Percentiles rank a stretch among this genome's conserved stretches.
These are phyloP conservation scores for Yasuhikotakia modesta DNA, from an alignment of 2,797 vertebrate genomes.

Conservation along the genomic window DNA sequence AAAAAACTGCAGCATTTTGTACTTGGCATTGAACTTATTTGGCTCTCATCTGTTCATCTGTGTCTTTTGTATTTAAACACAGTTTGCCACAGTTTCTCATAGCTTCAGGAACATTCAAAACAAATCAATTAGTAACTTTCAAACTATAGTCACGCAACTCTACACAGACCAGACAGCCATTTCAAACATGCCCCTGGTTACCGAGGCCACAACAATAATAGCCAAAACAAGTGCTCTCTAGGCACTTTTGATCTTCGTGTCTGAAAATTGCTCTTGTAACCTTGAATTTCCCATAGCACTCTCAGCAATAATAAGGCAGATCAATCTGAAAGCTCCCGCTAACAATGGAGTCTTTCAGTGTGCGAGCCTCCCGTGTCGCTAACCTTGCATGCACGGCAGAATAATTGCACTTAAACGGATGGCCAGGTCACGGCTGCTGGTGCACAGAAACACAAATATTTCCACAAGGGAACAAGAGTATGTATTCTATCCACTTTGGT, in stretches of 20 bases:
- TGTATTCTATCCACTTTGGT: conserved; percentile 71
- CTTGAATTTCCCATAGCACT: conserved; percentile 49
- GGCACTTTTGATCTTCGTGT: conserved; percentile 46
- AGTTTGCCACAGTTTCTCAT: neutral
- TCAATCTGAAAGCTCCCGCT: conserved; percentile 68
- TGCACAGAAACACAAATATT: conserved; percentile 82
- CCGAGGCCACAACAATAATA: conserved; percentile 43
- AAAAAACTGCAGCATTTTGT: neutral
- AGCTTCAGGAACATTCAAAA: neutral
- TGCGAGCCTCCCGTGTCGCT: conserved; percentile 69
- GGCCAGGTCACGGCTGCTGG: conserved; percentile 75
- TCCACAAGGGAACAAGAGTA: conserved; percentile 78
- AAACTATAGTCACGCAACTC: conserved; percentile 4
- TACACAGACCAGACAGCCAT: conserved; percentile 10
- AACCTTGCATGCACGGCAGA: conserved; percentile 67
- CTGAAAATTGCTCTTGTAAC: conserved; percentile 50
- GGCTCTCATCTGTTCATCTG: neutral
- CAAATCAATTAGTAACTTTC: conserved; percentile 12
- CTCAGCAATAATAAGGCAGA: conserved; percentile 67
- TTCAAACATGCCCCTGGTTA: conserved; percentile 3
- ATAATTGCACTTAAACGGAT: conserved; percentile 78
- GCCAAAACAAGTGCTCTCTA: conserved; percentile 33
- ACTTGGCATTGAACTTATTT: neutral
- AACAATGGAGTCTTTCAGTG: conserved; percentile 80
- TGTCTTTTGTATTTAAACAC: neutral